Conservation (phyloP, 2,797 vertebrate genomes). For the Garrulus glandarius region DNA sequence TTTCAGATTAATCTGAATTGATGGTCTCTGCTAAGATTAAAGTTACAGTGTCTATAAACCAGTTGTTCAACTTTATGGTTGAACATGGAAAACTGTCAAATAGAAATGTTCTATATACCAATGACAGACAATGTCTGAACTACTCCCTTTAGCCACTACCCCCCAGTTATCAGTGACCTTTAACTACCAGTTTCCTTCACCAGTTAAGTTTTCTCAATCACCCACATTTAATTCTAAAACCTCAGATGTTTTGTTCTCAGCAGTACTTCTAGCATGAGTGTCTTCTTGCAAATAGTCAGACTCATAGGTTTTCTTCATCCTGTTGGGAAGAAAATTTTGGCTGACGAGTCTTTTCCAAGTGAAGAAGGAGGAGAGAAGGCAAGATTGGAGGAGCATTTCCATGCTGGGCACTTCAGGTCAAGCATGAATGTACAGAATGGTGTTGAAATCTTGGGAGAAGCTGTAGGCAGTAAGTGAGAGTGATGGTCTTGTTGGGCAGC, state of each 20-base stretch:
- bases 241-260: not conserved
- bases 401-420: not conserved
- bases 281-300: not conserved
- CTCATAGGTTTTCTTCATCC: not conserved
- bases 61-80: not conserved
- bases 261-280: not conserved
- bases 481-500: constrained; percentile 13
- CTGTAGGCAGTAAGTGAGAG: constrained; percentile 16
- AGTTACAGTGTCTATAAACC: not conserved
- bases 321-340: not conserved
- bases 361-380: not conserved
- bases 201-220: not conserved
- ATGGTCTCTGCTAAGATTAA: not conserved
- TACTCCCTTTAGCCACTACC: not conserved
- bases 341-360: not conserved
- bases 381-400: not conserved
- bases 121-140: not conserved
- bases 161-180: not conserved
- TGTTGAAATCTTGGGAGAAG: constrained; percentile 42
- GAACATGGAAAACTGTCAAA: not conserved
- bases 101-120: not conserved
- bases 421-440: not conserved
- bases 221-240: not conserved
- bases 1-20: not conserved
- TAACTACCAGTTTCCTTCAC: not conserved